Evolutionary conservation across 1,140 invertebrate species (phyloP), one percentile per base, ranked within the genome.

Genomic region (Polypedilum vanderplanki): DNA sequence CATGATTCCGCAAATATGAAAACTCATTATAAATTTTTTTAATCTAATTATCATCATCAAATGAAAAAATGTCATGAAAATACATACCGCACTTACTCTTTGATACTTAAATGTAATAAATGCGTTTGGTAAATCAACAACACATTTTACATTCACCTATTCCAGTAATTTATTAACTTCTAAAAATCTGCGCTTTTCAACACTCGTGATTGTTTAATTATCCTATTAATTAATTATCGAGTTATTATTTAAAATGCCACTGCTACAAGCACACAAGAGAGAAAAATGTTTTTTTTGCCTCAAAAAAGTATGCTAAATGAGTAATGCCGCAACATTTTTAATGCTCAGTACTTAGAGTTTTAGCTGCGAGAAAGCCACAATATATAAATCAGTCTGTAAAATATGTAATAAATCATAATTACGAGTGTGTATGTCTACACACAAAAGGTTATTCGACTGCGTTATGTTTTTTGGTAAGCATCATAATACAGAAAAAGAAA

Each of bases 341-440:
- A 12, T 57, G 46, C 46, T 57, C 12, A 57, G 46, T 57, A 57
- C 46, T 57, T 33, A 33, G 24, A 33, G 24, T 33, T 33, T 12
- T 57, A 57, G 46, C 46, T 15, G 46, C n/a, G 46, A 57, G 41
- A 9, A 57, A 57, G 46, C 46, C 46, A 57, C 46, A 57, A 57
- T n/a, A 33, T 33, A 57, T 57, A 57, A 57, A 57, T 57, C 46
- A 57, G 46, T 57, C 46, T 57, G 46, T 57, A 57, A 57, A 57
- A 57, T 57, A 57, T 57, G 46, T 57, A 57, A 57, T 57, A 57
- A 57, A 57, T 57, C 46, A 57, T 57, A 57, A 57, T 57, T 57
- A 57, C n/a, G 46, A 57, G 46, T 57, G 46, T 57, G 12, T 57
- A 5, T 33, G 24, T 33, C 24, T 33, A 33, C 24, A 57, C 46